Evolutionary conservation across 2,888 invertebrate genomes (phyloP), one percentile per base, ranked within the genome.

Genomic region (Thymelicus sylvestris): DNA sequence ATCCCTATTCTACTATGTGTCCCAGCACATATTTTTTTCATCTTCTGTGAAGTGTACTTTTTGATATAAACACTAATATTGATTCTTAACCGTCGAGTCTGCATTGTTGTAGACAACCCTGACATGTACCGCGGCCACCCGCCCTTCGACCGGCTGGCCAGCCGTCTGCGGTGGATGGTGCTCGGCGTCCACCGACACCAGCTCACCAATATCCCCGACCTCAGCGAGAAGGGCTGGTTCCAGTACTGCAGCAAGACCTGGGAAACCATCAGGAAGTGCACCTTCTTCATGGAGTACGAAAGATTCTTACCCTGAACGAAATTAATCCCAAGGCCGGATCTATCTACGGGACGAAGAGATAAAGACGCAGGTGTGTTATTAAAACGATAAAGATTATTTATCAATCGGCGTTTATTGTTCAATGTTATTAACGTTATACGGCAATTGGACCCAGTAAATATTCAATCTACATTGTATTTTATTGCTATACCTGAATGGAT

Each of bases 211-310:
- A 95, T 96, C 7, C 81, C 91, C 0, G 95, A 95, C 73, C 90
- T 97, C 15, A 96, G 97, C 0, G 98, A 98, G 85, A 96, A 96
- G 83, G 97, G 96, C 78, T 98, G 98, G 98, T 95, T 96, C 83
- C 96, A 97, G 76, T 97, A 97, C 88, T 96, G 97, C 82, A 95
- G 95, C 60, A 97, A 97, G 87, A 96, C 97, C 0, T 97, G 97
- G 97, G 98, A 98, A 77, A 96, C 96, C 57, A 96, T 98, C 65
- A 96, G 96, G 81, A 98, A 97, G 81, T 97, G 97, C 82, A 96
- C 96, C 59, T 95, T 97, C 81, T 97, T 97, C 82, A 95, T 97
- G 77, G 98, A 98, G 85, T 98, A 98, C 85, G 97, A 96, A 79
- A 94, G 97, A 86, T 94, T 97, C 74, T 93, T 98, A 87, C 97